phyloP scores from a whole-genome alignment of 2,888 invertebrate species.

The Himalopsyche anomala region DNA sequence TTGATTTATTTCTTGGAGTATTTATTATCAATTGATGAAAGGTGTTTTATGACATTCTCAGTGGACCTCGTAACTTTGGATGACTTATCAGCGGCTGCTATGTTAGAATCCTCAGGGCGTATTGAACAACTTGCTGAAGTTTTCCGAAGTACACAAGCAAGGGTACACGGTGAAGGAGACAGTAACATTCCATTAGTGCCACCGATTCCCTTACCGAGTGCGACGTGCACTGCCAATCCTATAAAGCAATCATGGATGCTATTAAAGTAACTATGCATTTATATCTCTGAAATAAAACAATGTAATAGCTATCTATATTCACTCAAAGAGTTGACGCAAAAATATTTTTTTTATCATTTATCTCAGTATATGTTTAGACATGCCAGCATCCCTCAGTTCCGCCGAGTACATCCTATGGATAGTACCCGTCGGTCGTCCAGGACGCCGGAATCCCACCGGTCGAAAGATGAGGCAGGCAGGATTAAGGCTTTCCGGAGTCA shows the following conservation, averaged over 20 bases:
- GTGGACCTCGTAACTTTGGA: conserved; percentile 96
- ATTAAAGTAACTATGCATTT: conserved; percentile 70
- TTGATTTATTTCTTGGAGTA: neutral
- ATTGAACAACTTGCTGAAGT: conserved; percentile 93
- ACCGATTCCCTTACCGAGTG: conserved; percentile 84
- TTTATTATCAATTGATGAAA: neutral
- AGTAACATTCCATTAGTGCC: conserved; percentile 78
- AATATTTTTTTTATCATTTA: too few relatives aligned
- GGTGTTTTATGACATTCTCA: conserved; percentile 71
- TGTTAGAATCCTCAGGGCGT: conserved; percentile 95
- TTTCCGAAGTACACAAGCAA: conserved; percentile 82
- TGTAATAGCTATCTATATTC: too few relatives aligned
- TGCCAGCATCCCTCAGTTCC: too few relatives aligned
- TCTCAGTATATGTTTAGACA: too few relatives aligned
- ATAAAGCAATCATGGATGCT: conserved; percentile 84
- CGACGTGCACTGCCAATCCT: conserved; percentile 80
- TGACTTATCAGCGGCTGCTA: conserved; percentile 94
- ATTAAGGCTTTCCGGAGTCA: too few relatives aligned
- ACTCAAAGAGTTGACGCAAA: too few relatives aligned
- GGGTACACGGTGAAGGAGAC: conserved; percentile 74
- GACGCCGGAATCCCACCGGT: too few relatives aligned
- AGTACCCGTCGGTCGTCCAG: too few relatives aligned
- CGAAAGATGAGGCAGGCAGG: too few relatives aligned
- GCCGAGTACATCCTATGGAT: too few relatives aligned
- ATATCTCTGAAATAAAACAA: conserved; percentile 28